Conservation (phyloP, 35 echinoderm and acorn worm genomes). For the Acanthaster planci region DNA sequence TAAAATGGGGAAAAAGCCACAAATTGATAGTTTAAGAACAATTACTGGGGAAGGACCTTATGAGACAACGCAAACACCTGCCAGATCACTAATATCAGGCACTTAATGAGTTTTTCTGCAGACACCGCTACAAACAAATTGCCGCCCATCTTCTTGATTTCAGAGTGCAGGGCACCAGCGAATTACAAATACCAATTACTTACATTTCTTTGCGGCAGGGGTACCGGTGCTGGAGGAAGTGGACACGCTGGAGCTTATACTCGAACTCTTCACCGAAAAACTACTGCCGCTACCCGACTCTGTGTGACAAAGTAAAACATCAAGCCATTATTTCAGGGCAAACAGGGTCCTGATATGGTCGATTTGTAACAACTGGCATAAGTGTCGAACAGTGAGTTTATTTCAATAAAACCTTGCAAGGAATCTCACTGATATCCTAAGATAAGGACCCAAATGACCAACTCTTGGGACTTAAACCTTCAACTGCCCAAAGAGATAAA, state of each 20-base stretch:
- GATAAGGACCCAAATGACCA: too few relatives aligned
- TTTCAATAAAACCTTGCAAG: too few relatives aligned
- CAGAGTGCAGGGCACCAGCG: too few relatives aligned
- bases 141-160: too few relatives aligned
- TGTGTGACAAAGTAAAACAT: not conserved
- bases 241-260: not conserved
- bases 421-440: too few relatives aligned
- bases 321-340: not conserved
- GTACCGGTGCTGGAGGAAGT: conserved; percentile 3
- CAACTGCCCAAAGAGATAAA: too few relatives aligned
- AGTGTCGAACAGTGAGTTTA: too few relatives aligned
- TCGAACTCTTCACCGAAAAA: conserved; percentile 4
- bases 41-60: not conserved
- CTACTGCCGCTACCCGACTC: not conserved
- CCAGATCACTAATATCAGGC: not conserved
- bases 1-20: not conserved
- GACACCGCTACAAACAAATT: too few relatives aligned
- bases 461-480: too few relatives aligned
- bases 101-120: not conserved
- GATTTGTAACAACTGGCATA: too few relatives aligned
- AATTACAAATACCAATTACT: not conserved
- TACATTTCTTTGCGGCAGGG: not conserved
- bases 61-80: not conserved
- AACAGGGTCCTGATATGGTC: too few relatives aligned
- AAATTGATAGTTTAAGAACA: not conserved